Conservation (phyloP, 2,888 invertebrate genomes). For the Drosophila subquinaria region DNA sequence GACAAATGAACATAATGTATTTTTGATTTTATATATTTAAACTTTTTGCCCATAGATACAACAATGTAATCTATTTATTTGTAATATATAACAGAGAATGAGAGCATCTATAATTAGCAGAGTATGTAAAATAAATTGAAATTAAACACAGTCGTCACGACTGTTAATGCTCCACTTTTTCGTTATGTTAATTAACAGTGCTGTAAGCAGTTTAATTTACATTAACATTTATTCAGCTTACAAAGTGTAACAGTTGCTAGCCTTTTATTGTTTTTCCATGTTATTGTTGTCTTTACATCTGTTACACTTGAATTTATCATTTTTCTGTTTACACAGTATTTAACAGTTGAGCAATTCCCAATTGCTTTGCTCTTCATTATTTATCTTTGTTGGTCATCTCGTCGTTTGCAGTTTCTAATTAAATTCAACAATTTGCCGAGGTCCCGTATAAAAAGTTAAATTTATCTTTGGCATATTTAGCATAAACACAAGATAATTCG, state of each 20-base stretch:
- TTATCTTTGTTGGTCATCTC: not conserved
- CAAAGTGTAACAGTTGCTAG: no score
- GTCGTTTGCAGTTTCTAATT: not conserved
- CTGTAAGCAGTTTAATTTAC: not conserved
- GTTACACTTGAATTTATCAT: not conserved
- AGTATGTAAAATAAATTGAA: not conserved
- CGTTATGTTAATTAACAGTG: not conserved
- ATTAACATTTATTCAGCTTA: no score
- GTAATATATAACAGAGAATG: no score
- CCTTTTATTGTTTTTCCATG: not conserved
- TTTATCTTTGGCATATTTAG: not conserved
- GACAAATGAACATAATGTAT: conserved; percentile 27
- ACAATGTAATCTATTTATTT: not conserved
- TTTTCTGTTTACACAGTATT: not conserved
- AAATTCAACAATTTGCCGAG: not conserved
- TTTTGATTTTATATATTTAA: conserved; percentile 7
- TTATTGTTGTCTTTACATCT: not conserved
- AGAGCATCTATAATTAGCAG: not conserved
- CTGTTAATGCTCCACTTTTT: not conserved
- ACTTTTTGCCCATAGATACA: not conserved
- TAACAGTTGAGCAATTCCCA: not conserved
- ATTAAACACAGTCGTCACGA: not conserved
- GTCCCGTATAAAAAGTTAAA: not conserved
- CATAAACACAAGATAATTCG: not conserved
- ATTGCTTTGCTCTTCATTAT: not conserved